Evolutionary conservation across 2,113 vertebrate species (phyloP).

Genomic region (Mesitornis unicolor): DNA sequence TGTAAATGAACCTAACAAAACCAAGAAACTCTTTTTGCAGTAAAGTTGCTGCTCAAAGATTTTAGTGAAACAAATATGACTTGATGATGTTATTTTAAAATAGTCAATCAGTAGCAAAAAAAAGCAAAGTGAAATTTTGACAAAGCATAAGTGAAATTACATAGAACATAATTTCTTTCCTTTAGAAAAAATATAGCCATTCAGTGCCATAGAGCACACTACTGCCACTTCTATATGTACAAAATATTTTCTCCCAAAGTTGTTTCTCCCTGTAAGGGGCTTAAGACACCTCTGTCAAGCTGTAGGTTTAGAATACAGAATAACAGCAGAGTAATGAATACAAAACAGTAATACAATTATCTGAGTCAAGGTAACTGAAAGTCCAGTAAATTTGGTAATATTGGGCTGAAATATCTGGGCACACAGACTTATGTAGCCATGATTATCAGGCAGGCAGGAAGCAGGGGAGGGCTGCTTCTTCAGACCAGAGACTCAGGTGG

Average conservation of each 20-base stretch:
- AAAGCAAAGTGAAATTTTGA: background rate
- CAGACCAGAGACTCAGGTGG: fast-evolving
- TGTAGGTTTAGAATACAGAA: fast-evolving
- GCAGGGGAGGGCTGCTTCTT: background rate
- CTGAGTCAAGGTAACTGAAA: background rate
- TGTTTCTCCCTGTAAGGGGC: background rate
- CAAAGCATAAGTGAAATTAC: background rate
- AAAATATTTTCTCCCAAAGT: too few species aligned
- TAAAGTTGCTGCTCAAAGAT: background rate
- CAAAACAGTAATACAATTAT: background rate
- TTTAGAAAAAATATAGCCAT: background rate
- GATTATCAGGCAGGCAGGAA: background rate
- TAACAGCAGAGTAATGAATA: background rate
- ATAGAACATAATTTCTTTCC: background rate
- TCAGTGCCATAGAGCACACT: background rate
- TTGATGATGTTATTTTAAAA: background rate
- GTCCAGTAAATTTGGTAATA: background rate
- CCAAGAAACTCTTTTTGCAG: fast-evolving
- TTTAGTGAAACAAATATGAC: background rate
- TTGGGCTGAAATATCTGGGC: fast-evolving
- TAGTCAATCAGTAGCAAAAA: background rate
- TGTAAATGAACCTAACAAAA: background rate
- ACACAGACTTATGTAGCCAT: fast-evolving
- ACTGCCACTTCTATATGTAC: background rate
- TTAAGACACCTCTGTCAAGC: background rate